Percentiles rank a stretch among this genome's conserved stretches.
Conservation (phyloP, 2,888 invertebrate species). For the Drosophila lutescens region DNA sequence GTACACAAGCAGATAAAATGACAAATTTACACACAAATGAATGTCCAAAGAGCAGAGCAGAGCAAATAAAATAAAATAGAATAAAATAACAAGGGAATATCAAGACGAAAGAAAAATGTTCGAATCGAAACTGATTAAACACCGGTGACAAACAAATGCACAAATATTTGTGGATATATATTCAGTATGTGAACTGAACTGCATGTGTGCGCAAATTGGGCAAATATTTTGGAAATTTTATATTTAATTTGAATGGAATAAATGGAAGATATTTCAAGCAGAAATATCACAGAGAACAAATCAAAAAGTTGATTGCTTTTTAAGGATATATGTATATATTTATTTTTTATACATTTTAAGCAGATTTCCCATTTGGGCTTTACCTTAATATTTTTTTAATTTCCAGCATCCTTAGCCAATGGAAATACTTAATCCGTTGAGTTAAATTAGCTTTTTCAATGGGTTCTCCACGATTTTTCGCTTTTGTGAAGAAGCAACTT, state of each 20-base stretch:
- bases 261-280: neutral
- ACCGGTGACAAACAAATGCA: conserved; percentile 8
- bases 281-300: neutral
- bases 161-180: conserved; percentile 14
- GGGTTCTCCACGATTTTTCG: neutral
- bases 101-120: conserved; percentile 15
- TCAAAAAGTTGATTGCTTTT: neutral
- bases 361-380: neutral
- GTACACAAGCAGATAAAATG: conserved; percentile 8
- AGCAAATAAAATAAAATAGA: conserved; percentile 15
- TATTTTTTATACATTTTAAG: neutral
- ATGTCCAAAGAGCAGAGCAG: conserved; percentile 3
- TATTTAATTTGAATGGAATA: neutral
- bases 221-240: neutral
- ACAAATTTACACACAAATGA: conserved; percentile 26
- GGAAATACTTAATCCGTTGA: conserved; percentile 9
- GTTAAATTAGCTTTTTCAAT: conserved; percentile 8
- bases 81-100: conserved; percentile 6
- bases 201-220: conserved; percentile 7
- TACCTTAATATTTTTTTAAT: neutral
- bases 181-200: neutral
- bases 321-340: too few relatives aligned
- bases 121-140: conserved; percentile 29
- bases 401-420: neutral
- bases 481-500: conserved; percentile 11